These are phyloP conservation scores for Daubentonia madagascariensis DNA, from an alignment of 2,113 vertebrate genomes.

Conservation along the genomic window DNA sequence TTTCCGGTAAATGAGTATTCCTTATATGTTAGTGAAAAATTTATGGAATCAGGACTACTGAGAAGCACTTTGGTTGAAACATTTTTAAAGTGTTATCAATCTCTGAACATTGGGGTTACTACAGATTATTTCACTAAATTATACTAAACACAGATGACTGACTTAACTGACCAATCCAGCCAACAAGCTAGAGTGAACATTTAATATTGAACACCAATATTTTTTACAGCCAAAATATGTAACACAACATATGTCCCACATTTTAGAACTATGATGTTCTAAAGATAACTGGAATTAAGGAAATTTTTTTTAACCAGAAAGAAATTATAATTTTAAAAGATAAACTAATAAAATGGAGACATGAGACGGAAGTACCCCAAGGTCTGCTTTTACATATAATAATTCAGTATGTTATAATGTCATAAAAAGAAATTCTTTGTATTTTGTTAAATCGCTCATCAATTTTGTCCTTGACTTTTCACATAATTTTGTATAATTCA, in stretches of 20 bases:
- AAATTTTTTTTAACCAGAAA: background rate
- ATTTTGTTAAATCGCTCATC: background rate
- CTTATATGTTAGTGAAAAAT: background rate
- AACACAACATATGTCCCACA: background rate
- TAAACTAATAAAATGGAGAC: background rate
- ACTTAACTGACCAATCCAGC: background rate
- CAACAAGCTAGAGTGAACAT: background rate
- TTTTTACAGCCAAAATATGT: background rate
- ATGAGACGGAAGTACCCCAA: background rate
- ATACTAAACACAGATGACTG: background rate
- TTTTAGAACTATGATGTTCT: background rate
- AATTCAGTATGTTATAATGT: background rate
- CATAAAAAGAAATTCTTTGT: background rate
- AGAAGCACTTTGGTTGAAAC: background rate
- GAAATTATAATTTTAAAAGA: background rate
- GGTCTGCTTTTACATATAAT: background rate
- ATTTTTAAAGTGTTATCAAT: background rate
- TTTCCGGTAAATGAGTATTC: background rate
- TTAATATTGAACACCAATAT: background rate
- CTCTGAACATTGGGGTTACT: background rate
- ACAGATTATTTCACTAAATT: background rate
- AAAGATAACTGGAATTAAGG: background rate
- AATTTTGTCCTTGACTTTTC: background rate
- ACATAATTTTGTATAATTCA: background rate
- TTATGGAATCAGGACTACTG: background rate